Evolutionary conservation across 2,113 vertebrate genomes (phyloP).

Genomic region (Tachuris rubrigastra): DNA sequence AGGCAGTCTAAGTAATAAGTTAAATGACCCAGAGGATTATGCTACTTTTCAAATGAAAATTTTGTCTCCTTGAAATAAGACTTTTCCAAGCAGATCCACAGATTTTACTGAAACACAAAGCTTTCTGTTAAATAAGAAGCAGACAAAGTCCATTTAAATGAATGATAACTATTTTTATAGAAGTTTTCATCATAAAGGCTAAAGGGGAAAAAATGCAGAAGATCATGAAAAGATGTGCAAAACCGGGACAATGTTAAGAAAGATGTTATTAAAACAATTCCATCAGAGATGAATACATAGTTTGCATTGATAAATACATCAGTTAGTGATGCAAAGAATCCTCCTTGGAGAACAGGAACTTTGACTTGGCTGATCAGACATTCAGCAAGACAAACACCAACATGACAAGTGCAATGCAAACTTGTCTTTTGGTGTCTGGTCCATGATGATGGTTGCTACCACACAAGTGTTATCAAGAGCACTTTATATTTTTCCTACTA

Average conservation of each 20-base stretch:
- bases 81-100: neutral
- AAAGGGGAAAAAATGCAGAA: neutral
- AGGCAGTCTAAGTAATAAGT: neutral
- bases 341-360: neutral
- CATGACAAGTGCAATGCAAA: neutral
- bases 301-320: neutral
- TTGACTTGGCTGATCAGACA: neutral
- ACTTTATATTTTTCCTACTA: neutral
- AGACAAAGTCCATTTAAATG: neutral
- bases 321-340: neutral
- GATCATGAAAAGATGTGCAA: neutral
- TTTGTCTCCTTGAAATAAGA: neutral
- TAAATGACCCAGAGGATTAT: neutral
- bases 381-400: neutral
- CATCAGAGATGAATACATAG: neutral
- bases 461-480: neutral
- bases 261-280: neutral
- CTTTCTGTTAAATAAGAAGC: neutral
- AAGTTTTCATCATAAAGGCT: neutral
- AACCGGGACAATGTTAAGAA: neutral
- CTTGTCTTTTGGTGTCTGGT: neutral
- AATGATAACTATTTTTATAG: neutral
- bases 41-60: neutral
- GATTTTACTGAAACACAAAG: neutral
- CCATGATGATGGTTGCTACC: neutral